Evolutionary conservation across 2,888 invertebrate genomes (phyloP).

Genomic region (Sesia apiformis): DNA sequence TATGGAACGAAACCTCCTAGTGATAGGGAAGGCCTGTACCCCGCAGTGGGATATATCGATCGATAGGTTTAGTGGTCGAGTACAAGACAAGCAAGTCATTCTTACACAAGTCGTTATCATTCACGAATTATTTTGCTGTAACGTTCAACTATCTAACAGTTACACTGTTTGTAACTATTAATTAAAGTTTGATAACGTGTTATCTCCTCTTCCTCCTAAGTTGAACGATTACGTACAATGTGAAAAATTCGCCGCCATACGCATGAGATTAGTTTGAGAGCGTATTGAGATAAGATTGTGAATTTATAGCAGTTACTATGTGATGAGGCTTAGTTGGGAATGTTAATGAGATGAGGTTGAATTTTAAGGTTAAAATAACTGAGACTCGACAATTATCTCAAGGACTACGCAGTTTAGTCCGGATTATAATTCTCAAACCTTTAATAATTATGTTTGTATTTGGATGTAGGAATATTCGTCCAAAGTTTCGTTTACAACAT

Average conservation of each 20-base stretch:
- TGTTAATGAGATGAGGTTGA: neutral
- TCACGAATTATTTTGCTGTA: neutral
- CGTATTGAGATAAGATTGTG: slow-evolving; percentile 21
- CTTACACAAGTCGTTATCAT: too few relatives aligned
- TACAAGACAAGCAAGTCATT: too few relatives aligned
- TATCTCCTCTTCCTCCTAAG: neutral
- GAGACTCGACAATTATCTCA: neutral
- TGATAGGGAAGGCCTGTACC: too few relatives aligned
- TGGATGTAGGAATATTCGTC: too few relatives aligned
- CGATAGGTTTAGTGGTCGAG: too few relatives aligned
- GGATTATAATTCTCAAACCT: too few relatives aligned
- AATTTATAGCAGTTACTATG: slow-evolving; percentile 17
- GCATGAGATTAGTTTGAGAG: slow-evolving; percentile 16
- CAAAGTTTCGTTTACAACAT: too few relatives aligned
- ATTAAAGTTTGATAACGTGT: neutral
- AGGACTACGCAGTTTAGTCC: too few relatives aligned
- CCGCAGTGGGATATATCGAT: too few relatives aligned
- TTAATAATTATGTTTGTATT: too few relatives aligned
- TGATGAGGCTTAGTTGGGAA: slow-evolving; percentile 4
- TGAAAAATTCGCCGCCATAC: slow-evolving; percentile 15
- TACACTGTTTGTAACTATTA: neutral
- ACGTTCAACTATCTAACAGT: neutral
- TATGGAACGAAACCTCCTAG: too few relatives aligned
- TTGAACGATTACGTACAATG: slow-evolving; percentile 10
- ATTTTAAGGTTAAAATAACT: neutral